Base-by-base conservation (phyloP, 2,888 invertebrate genomes). In the Oscheius sp. region DNA sequence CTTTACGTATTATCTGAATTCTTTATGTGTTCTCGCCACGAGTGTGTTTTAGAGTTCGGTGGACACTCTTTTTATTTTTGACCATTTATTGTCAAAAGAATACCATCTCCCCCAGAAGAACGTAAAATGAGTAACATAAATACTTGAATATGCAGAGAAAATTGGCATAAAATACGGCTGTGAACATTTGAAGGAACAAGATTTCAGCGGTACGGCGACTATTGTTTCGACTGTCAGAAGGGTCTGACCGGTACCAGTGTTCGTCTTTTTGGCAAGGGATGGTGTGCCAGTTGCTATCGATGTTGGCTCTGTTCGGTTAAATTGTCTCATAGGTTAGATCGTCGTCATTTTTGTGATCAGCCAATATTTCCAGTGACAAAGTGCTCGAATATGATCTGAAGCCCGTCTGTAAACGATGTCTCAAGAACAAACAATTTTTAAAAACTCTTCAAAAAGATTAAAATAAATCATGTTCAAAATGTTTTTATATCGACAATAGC, bases 381-480 rank as follows among this genome's bases (percentile, higher is more conserved):
- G 81, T 81, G 2, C 72, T 76, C 64, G 81, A 81, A 23, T 56
- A 70, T 43, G 79, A 81, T 49, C 49, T 75, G 64, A 68, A 74
- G 41, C 82, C 82, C 25, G 61, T 82, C 70, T 82, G 82, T 68
- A 78, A 79, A 27, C 77, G 72, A 49, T 82, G 82, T 41, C 73
- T 80, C 16, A 68, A 68, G 18, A 35, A 73, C 43, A 82, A 82
- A 64, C 74, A 16, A n/a, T 79, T 75, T 23, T 70, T 76, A 45
- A 79, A 79, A 45, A 66, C 29, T 16, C 66, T 66, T 12, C 21
- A 63, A 23, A 23, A 63, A 43, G 35, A 35, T 13, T 18, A 18
- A 13, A 49, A 49, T 49, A 49, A 49, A 49, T 49, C n/a, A n/a
- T 43, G 45, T 43, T 43, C 13, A 43, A 43, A 43, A 43, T 43